Evolutionary conservation across 2,113 vertebrate genomes (phyloP), one percentile per base, ranked within the genome.

Genomic region (Stigmatopora nigra): DNA sequence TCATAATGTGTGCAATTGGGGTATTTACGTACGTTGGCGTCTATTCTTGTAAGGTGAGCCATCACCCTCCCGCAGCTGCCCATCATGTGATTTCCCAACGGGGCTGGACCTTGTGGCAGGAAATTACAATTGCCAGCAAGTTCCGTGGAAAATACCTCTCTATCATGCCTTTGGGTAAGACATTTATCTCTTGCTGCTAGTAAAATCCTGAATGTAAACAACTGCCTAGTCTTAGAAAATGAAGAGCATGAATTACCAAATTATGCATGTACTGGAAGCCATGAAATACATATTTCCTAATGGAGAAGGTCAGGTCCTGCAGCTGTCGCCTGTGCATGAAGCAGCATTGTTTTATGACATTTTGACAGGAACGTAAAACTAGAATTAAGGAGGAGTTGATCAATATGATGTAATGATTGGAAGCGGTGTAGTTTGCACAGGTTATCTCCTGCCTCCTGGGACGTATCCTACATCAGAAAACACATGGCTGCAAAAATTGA

Each of bases 121-220:
- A 99, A 83, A 99, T 99, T 91, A 98, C 96, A 60, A 95, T 99
- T 0, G 92, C 96, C 80, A 99, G 96, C 94, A 99, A 99, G 87
- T 99, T 99, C 87, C 92, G 97, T 71, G 97, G 97, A 70, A 99
- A 99, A 91, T 98, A 99, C 89, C 93, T 99, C 87, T 99, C 97
- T 78, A 98, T 99, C 81, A 95, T 97, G 95, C 97, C 97, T 0
- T 90, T 99, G 71, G 97, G 97, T 99, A 86, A 90, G 93, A 76
- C 41, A 13, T 46, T 63, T 57, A 14, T 57, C 48, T 48, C 13
- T 46, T 57, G 57, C 19, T 47, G 48, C 25, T 9, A 20, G 31
- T 4, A 52, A 69, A 38, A 31, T 15, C 53, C 7, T 38, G 1
- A 41, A 38, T 41, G 38, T 22, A 15, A 63, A 6, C 19, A 63